Base-by-base conservation (phyloP, 2,888 invertebrate species). In the Orthosia gothica region DNA sequence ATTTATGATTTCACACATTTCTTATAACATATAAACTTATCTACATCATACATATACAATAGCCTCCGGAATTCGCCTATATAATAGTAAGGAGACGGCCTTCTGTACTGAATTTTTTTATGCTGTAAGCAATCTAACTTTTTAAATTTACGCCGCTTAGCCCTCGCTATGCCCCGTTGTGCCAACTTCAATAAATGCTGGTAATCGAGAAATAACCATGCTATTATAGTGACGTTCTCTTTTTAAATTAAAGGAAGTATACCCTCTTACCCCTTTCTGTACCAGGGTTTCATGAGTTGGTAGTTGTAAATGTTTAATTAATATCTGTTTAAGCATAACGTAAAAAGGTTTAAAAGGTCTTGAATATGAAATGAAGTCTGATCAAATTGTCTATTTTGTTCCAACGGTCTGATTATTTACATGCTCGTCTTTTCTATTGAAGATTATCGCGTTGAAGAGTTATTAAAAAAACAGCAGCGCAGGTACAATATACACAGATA, bases 141-240 rank as follows among this genome's bases (percentile, higher is more conserved):
- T 87, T 82, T 63, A 79, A 81, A 79, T 84, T 71, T 76, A 62
- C 65, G 45, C 61, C 62, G 70, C 70, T 87, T 79, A 64, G 23
- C 64, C 50, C 20, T 32, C 62, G 50, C 71, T 76, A 55, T 72
- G 52, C n/a, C 32, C 32, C 64, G 57, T 73, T 79, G 61, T 72
- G 61, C 20, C 40, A 66, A 70, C 55, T 74, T 58, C 67, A 65
- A 74, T 81, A 78, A 81, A 54, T 45, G 26, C 26, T 23, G 40
- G 50, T 80, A 76, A 76, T 75, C 70, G 58, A 67, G 70, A 70
- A 54, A 71, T 75, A 73, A 73, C 61, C 57, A 58, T 58, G 47
- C 23, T 55, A 63, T 81, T 64, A 69, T 50, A 55, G 20, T 66
- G 50, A 64, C 65, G 32, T 47, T 5, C 18, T 26, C 4, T 61